Conservation (phyloP, 2,113 vertebrate species). For the Procavia capensis region DNA sequence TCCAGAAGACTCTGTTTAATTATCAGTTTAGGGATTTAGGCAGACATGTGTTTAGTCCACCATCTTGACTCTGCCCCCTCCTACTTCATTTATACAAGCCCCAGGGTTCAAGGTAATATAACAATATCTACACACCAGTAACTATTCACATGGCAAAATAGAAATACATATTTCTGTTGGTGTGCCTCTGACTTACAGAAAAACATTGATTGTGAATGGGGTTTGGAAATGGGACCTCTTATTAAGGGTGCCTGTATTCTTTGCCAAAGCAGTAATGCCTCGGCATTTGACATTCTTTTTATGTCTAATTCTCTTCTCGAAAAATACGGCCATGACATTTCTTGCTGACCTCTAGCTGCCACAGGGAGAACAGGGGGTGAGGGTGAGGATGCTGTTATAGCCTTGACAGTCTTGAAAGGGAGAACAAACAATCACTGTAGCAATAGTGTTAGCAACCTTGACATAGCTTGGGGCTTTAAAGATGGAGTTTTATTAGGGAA, state of each 20-base stretch:
- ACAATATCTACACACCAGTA: neutral
- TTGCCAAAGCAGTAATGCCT: neutral
- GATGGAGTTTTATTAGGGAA: neutral
- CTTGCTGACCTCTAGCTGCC: slow-evolving; percentile 38
- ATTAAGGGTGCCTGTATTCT: neutral
- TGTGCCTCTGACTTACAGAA: slow-evolving; percentile 22
- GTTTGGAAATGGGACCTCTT: slow-evolving; percentile 2
- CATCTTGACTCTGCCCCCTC: no score
- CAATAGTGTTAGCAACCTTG: neutral
- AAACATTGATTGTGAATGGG: neutral
- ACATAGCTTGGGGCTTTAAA: slow-evolving; percentile 4
- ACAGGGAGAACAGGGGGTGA: neutral
- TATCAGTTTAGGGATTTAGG: no score
- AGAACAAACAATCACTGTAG: neutral
- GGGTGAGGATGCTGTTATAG: slow-evolving; percentile 28
- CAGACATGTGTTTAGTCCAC: no score
- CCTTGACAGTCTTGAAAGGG: slow-evolving; percentile 18
- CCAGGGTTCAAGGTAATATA: neutral
- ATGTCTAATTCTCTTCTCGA: neutral
- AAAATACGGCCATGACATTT: slow-evolving; percentile 56
- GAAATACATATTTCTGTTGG: neutral
- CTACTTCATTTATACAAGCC: neutral
- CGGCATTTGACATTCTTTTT: slow-evolving; percentile 24
- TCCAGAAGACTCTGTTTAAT: no score
- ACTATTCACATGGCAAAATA: neutral